Evolutionary conservation across 1,140 invertebrate genomes (phyloP).

Genomic region (Planococcus citri): DNA sequence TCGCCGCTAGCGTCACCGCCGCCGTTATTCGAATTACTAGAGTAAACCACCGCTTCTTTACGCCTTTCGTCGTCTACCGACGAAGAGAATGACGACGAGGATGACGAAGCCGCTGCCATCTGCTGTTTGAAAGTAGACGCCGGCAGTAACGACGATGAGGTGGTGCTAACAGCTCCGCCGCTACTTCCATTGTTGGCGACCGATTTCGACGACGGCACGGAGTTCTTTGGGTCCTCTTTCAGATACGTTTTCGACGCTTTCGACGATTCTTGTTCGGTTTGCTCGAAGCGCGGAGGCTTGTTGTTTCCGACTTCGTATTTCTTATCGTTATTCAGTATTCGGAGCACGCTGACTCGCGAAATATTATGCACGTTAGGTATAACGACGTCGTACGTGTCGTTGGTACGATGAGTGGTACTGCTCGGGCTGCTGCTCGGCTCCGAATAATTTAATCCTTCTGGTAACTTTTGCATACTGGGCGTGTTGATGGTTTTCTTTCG

Average conservation of each 20-base stretch:
- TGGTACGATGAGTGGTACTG: constrained; percentile 33
- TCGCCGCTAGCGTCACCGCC: not conserved
- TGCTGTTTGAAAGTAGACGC: not conserved
- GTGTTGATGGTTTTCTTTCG: constrained; percentile 60
- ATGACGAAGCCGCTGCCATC: not conserved
- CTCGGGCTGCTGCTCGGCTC: constrained; percentile 29
- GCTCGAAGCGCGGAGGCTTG: constrained; percentile 22
- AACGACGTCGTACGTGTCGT: constrained; percentile 42
- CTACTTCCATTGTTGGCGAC: not conserved
- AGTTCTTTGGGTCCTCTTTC: not conserved
- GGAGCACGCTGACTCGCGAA: constrained; percentile 56
- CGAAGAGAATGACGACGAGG: not conserved
- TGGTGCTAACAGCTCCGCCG: too few species aligned
- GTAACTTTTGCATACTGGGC: constrained; percentile 37
- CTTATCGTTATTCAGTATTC: constrained; percentile 59
- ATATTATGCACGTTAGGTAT: constrained; percentile 32
- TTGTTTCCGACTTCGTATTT: constrained; percentile 22
- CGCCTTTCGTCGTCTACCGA: not conserved
- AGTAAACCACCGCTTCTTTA: not conserved
- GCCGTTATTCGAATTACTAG: not conserved
- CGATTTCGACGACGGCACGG: not conserved
- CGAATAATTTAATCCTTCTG: constrained; percentile 28
- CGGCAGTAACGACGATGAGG: not conserved
- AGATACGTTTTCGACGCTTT: not conserved
- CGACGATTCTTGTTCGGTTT: not conserved